Base-by-base conservation (phyloP, 2,113 vertebrate genomes). In the Mesembrinibis cayennensis region DNA sequence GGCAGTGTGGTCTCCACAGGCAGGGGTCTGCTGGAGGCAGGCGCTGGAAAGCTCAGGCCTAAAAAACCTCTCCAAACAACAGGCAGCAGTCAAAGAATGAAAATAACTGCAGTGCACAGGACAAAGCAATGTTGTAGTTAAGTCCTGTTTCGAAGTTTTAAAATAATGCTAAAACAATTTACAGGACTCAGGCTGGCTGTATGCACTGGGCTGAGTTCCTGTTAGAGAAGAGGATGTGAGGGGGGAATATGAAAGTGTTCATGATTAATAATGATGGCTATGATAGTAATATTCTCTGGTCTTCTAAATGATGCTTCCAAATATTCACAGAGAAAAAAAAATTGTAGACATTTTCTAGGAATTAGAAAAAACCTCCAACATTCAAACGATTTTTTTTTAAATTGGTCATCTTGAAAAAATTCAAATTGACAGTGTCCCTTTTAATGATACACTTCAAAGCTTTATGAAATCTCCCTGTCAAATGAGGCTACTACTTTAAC, bases 371-470 rank as follows among this genome's bases (percentile, higher is more conserved):
- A 5, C 0, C 10, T 56, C 34, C 42, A 70, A 91, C 20, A n/a
- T 69, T 87, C 52, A 79, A 82, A 85, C 26, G 49, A 52, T 23
- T 10, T 42, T 36, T 61, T 81, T 85, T 84, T 70, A 79, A 91
- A 85, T 76, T 79, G 83, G 53, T 93, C 62, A 85, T 94, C 86
- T 89, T 73, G 84, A 90, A 97, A 97, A 87, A 72, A 87, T 15
- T 89, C 49, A 73, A n/a, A 95, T 93, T 14, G 20, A 85, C 89
- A 73, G 8, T 45, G 45, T 91, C 84, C 47, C 49, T 94, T 95
- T 92, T 87, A 93, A 82, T 84, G 66, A 90, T 65, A 87, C 58
- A 91, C 74, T 80, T 63, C 81, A 93, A 95, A 91, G 89, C 74
- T 95, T 93, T 77, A 87, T 62, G 62, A 95, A 91, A 85, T 77